Conservation (phyloP, 1,140 invertebrate species). For the Tetranychus cinnabarinus region DNA sequence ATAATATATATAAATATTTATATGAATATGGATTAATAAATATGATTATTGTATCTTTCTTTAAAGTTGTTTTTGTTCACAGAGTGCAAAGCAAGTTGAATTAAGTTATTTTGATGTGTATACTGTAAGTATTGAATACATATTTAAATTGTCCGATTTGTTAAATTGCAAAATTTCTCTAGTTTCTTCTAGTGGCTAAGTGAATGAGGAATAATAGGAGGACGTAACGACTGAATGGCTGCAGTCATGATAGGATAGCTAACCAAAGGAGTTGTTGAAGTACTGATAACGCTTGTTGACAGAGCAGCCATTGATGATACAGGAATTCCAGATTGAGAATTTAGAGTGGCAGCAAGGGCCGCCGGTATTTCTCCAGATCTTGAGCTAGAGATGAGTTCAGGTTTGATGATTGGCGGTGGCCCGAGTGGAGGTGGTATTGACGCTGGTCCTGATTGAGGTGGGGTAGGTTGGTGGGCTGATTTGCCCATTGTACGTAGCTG, state of each 20-base stretch:
- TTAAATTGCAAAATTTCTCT: too few species aligned
- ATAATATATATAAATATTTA: too few species aligned
- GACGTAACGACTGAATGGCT: too few species aligned
- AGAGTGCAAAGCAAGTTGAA: too few species aligned
- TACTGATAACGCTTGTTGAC: neutral
- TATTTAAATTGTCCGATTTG: too few species aligned
- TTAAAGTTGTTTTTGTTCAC: too few species aligned
- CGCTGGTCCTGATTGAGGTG: neutral
- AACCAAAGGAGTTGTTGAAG: neutral
- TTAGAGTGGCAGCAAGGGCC: neutral
- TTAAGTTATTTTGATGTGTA: too few species aligned
- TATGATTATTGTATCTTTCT: too few species aligned
- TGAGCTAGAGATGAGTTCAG: neutral
- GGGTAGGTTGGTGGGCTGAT: neutral
- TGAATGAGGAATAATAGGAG: too few species aligned
- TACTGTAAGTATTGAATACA: too few species aligned
- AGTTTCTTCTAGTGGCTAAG: too few species aligned
- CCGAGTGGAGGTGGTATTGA: neutral
- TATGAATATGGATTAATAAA: too few species aligned
- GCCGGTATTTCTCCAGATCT: neutral
- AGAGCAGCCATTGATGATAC: neutral
- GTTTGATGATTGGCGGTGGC: neutral
- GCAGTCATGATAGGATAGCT: neutral
- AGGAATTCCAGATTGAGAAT: neutral
- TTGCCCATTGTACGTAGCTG: constrained; percentile 27